A percentile compares a stretch with the other conserved stretches of the same genome.
Evolutionary conservation across 2,113 vertebrate genomes (phyloP).

Genomic region (Periophthalmodon schlosseri): DNA sequence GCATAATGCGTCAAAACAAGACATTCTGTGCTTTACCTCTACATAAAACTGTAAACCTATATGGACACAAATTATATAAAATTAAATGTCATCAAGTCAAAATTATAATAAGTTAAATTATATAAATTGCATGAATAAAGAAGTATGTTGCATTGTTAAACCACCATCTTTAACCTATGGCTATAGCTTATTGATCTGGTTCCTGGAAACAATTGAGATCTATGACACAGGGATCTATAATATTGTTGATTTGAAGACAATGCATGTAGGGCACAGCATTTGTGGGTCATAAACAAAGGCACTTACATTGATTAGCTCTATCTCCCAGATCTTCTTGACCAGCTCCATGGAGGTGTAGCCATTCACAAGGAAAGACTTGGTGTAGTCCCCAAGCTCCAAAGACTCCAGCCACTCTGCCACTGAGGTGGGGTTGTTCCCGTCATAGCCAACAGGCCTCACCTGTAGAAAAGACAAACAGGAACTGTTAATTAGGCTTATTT

Average conservation of each 20-base stretch:
- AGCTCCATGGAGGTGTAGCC: constrained; percentile 98
- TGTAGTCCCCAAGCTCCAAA: constrained; percentile 95
- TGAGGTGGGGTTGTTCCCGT: constrained; percentile 93
- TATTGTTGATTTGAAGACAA: background rate
- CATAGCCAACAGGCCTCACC: constrained; percentile 91
- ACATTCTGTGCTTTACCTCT: no score
- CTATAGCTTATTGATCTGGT: background rate
- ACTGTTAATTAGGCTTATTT: background rate
- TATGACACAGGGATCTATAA: background rate
- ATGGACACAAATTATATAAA: background rate
- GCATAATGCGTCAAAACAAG: no score
- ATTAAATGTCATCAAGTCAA: background rate
- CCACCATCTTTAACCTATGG: background rate
- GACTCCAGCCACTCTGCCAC: constrained; percentile 99
- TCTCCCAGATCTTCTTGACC: constrained; percentile 99
- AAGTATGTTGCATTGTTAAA: background rate
- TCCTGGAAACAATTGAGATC: background rate
- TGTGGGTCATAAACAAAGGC: background rate
- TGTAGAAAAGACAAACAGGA: constrained; percentile 45
- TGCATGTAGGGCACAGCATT: background rate
- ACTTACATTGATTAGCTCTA: constrained; percentile 98
- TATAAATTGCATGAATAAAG: background rate
- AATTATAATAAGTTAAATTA: no score
- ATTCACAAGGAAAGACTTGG: constrained; percentile 96
- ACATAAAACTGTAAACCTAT: no score